Evolutionary conservation across 2,797 vertebrate species (phyloP), one percentile per base, ranked within the genome.

Genomic region (Odontamblyopus rebecca): DNA sequence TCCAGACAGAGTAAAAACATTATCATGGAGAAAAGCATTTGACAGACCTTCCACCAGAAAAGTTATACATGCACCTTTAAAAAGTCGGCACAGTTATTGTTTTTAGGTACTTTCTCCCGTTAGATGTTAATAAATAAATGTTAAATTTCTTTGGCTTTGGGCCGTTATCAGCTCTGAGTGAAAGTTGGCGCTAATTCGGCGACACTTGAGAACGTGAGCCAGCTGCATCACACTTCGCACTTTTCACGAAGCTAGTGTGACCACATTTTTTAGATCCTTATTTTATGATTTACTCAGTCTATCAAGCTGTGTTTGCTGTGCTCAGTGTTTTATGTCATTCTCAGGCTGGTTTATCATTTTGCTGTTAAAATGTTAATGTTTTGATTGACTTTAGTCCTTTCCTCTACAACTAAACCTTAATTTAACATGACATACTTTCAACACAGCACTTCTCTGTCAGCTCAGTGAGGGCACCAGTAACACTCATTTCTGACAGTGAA

Each of bases 401-500:
- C 57, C 53, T 60, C 18, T 59, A 27, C 18, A 11, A 9, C 26
- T 59, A 15, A 59, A 29, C 26, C 15, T 4, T 59, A 15, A 27
- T 15, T 59, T 29, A 29, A 29, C 12, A 57, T 67, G 63, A 74
- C 63, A 75, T 51, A 84, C 72, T 72, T 41, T 67, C 76, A 82
- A 83, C 76, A 75, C 78, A 81, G 71, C 73, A 67, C 78, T 80
- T 86, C 76, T 75, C 80, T 88, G 86, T 82, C 74, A 77, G 76
- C 78, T 71, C 65, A 82, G 77, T 15, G 44, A 48, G 12, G 12
- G 0, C 44, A 48, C 41, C 12, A 48, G 86, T 86, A 88, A 86
- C 86, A 85, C 62, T 27, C 79, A 69, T 79, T 89, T 85, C 79
- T 81, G 86, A 86, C 83, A 81, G 85, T 71, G 78, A 86, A 88